A percentile compares a stretch with the other conserved stretches of the same genome.
phyloP scores from a whole-genome alignment of 2,113 vertebrate genomes.

The cattle (Bos taurus) region ARS-UCD2.0 NC_037339.1:33700001-33700500 shows the following conservation, averaged over 20 bases:
- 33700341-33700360: not conserved
- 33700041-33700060: not conserved
- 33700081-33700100: not conserved
- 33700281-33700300: not conserved
- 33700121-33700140: not conserved
- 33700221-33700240: not conserved
- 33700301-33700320: not conserved
- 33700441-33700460: not conserved
- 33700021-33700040: not conserved
- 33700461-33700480: not conserved
- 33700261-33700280: constrained; percentile 35
- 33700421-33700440: not conserved
- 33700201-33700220: not conserved
- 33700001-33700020: not conserved
- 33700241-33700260: not conserved
- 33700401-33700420: not conserved
- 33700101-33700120: not conserved
- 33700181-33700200: not conserved
- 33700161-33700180: not conserved
- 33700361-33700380: not conserved
- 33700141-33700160: not conserved
- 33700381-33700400: not conserved
- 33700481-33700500: not conserved
- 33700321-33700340: not conserved
- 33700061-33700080: not conserved